A percentile compares a stretch with the other conserved stretches of the same genome.
These are phyloP conservation scores for Protophormia terraenovae DNA, from an alignment of 2,888 invertebrate species.

Conservation along the genomic window DNA sequence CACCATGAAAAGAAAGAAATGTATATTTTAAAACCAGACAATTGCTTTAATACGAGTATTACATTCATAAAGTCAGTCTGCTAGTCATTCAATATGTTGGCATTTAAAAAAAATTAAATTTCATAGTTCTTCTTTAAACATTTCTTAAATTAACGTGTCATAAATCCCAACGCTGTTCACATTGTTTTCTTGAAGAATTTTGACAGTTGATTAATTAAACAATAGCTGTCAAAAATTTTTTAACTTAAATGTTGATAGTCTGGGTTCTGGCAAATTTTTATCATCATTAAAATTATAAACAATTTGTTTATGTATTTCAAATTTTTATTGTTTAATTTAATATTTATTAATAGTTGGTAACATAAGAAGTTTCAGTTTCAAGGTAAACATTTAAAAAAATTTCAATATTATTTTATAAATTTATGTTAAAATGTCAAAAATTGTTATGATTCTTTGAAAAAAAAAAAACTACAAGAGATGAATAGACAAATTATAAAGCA, in stretches of 20 bases:
- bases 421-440: conserved; percentile 15
- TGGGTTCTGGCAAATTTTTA: not conserved
- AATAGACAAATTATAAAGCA: not conserved
- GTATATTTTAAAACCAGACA: not conserved
- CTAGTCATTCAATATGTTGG: conserved; percentile 10
- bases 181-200: conserved; percentile 12
- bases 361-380: conserved; percentile 7
- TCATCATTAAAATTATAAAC: not conserved
- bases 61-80: not conserved
- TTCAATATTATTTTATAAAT: conserved; percentile 1
- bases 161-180: not conserved
- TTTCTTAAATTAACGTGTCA: not conserved
- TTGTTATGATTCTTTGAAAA: not conserved
- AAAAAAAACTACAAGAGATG: not conserved
- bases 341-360: not conserved
- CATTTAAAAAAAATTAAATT: conserved; percentile 44
- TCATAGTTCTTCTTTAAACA: too few species aligned
- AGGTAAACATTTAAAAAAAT: not conserved
- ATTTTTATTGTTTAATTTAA: not conserved
- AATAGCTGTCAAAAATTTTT: conserved; percentile 42
- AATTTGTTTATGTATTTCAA: not conserved
- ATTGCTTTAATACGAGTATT: not conserved
- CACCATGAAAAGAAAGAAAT: not conserved
- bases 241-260: not conserved
- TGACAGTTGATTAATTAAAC: conserved; percentile 60